Evolutionary conservation across 2,888 invertebrate genomes (phyloP).

Genomic region (Andrena fulva): DNA sequence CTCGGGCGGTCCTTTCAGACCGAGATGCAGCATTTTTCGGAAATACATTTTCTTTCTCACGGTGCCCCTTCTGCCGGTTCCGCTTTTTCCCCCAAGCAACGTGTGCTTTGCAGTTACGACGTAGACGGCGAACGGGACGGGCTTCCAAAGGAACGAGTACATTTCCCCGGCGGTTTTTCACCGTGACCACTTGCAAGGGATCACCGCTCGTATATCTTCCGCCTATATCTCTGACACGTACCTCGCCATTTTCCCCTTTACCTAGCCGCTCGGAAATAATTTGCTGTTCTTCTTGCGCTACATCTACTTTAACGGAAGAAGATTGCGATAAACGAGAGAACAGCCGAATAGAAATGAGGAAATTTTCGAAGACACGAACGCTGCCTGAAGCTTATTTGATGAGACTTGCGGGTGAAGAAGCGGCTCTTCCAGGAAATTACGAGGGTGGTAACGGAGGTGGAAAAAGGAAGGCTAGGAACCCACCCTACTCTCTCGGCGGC

Average conservation of each 20-base stretch:
- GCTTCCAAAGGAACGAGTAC: background rate
- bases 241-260: background rate
- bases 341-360: constrained; percentile 14
- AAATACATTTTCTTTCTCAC: too few species aligned
- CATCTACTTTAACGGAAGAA: background rate
- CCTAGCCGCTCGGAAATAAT: constrained; percentile 12
- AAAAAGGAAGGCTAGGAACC: background rate
- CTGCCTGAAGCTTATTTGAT: constrained; percentile 22
- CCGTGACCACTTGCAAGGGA: background rate
- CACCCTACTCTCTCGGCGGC: background rate
- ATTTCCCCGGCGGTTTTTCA: background rate
- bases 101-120: background rate
- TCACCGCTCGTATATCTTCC: background rate
- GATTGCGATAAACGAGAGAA: background rate
- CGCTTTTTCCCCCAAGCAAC: too few species aligned
- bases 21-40: too few species aligned
- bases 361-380: constrained; percentile 20
- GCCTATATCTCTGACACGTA: constrained; percentile 7
- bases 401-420: constrained; percentile 13
- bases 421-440: constrained; percentile 43
- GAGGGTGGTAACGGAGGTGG: constrained; percentile 24
- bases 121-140: background rate
- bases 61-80: too few species aligned
- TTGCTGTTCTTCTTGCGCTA: background rate
- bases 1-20: background rate